These are phyloP conservation scores for Mythimna impura DNA, from an alignment of 2,888 invertebrate species.

Conservation along the genomic window DNA sequence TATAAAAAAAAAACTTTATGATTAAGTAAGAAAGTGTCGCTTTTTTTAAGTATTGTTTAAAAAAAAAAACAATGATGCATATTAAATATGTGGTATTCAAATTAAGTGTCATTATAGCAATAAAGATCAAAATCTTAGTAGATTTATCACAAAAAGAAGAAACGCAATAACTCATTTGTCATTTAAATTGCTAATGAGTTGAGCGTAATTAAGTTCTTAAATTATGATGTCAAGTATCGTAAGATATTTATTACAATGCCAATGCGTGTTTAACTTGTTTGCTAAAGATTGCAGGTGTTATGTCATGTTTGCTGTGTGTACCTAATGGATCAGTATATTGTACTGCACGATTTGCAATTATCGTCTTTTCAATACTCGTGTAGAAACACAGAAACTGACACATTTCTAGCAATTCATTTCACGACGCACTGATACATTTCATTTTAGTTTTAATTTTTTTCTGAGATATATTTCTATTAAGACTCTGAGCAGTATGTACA, in stretches of 20 bases:
- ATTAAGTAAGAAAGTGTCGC: slow-evolving; percentile 12
- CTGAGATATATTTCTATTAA: neutral
- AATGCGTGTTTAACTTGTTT: slow-evolving; percentile 30
- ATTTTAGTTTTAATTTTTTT: no score
- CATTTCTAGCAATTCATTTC: no score
- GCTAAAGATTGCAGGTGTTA: slow-evolving; percentile 34
- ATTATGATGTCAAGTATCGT: slow-evolving; percentile 14
- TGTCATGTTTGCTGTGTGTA: slow-evolving; percentile 30
- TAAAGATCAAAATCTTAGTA: slow-evolving; percentile 9
- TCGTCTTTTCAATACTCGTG: slow-evolving; percentile 19
- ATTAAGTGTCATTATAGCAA: neutral
- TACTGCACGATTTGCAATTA: slow-evolving; percentile 23
- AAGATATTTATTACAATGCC: slow-evolving; percentile 31
- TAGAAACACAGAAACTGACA: neutral
- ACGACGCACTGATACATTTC: no score
- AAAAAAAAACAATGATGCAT: neutral
- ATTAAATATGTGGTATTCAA: no score
- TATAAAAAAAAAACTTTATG: neutral
- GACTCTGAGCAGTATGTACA: no score
- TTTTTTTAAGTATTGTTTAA: neutral
- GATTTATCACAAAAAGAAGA: neutral
- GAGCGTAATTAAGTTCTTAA: neutral
- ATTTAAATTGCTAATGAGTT: slow-evolving; percentile 15
- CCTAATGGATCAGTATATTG: slow-evolving; percentile 22
- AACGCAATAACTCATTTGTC: neutral